These are phyloP conservation scores for Phalacrocorax brasilianus DNA, from an alignment of 2,113 vertebrate genomes.

Conservation along the genomic window DNA sequence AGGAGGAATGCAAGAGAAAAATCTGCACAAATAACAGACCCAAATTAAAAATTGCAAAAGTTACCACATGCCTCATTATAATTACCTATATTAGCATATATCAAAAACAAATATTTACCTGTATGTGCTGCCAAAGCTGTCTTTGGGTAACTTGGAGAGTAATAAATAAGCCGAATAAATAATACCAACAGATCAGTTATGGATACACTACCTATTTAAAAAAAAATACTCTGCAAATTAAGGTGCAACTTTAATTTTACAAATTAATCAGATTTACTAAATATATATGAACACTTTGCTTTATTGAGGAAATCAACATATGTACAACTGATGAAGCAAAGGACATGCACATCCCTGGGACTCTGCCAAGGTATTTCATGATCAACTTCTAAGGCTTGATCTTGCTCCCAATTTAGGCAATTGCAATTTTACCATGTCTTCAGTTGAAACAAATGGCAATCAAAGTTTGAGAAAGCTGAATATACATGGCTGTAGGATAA, in stretches of 20 bases:
- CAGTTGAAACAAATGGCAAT: not conserved
- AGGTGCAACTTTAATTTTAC: not conserved
- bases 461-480: not conserved
- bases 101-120: constrained; percentile 75
- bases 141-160: constrained; percentile 76
- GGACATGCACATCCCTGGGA: not conserved
- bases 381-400: not conserved
- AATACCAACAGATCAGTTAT: constrained; percentile 85
- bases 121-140: constrained; percentile 44
- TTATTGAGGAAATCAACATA: not conserved
- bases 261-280: not conserved
- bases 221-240: not conserved
- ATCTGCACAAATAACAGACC: not conserved
- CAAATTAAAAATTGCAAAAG: not conserved
- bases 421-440: not conserved
- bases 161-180: constrained; percentile 85
- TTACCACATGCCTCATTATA: not conserved
- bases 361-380: not conserved
- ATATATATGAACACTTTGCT: not conserved
- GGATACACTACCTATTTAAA: constrained; percentile 75
- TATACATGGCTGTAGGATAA: not conserved
- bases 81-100: not conserved
- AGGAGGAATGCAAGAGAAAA: not conserved
- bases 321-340: not conserved
- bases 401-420: not conserved